These are phyloP conservation scores for Platichthys flesus DNA, from an alignment of 2,113 vertebrate genomes.

Conservation along the genomic window DNA sequence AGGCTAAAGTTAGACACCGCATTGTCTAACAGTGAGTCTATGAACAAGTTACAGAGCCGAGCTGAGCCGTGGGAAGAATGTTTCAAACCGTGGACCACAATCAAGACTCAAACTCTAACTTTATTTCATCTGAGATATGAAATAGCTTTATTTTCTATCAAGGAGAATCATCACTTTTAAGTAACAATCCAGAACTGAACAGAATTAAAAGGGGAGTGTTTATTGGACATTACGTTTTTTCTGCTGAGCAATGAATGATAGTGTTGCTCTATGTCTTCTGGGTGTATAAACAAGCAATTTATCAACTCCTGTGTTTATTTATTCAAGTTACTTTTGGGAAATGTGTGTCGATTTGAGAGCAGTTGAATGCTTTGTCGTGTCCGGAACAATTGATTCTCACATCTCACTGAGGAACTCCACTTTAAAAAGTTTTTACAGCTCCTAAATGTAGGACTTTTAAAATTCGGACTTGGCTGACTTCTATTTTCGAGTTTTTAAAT, in stretches of 20 bases:
- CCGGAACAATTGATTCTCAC: neutral
- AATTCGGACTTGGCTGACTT: neutral
- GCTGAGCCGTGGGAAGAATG: neutral
- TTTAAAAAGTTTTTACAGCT: too few relatives aligned
- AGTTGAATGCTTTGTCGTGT: neutral
- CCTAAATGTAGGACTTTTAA: too few relatives aligned
- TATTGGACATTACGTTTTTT: neutral
- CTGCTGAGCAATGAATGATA: neutral
- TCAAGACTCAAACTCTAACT: neutral
- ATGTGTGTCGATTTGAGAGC: neutral
- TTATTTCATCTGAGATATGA: too few relatives aligned
- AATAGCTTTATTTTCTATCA: too few relatives aligned
- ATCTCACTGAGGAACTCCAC: too few relatives aligned
- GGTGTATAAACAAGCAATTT: neutral
- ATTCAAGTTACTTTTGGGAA: neutral
- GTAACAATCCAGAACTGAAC: neutral
- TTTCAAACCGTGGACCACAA: neutral
- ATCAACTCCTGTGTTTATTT: neutral
- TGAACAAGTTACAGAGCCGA: conserved; percentile 30
- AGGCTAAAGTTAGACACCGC: conserved; percentile 62
- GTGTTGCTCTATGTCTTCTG: neutral
- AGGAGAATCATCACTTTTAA: neutral
- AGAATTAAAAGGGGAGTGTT: neutral
- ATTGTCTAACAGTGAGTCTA: conserved; percentile 46
- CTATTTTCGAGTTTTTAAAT: neutral